Conservation (phyloP, 2,888 invertebrate species). For the Odontothrips loti region DNA sequence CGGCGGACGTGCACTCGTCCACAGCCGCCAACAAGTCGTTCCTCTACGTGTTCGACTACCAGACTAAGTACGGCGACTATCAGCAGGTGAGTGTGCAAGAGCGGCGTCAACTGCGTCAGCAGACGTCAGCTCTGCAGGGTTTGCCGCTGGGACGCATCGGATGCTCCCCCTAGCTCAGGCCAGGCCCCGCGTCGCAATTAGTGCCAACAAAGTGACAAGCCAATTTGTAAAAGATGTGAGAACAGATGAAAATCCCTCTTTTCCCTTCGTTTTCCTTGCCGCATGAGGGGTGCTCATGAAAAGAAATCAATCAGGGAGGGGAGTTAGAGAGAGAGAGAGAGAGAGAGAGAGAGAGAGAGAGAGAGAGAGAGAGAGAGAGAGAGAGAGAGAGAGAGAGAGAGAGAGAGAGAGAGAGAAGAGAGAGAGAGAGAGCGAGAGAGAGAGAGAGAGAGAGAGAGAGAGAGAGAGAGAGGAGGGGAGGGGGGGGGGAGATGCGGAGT, state of each 20-base stretch:
- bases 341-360: constrained; percentile 20
- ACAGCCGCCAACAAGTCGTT: constrained; percentile 57
- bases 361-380: constrained; percentile 23
- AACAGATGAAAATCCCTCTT: too few relatives aligned
- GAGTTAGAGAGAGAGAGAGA: constrained; percentile 28
- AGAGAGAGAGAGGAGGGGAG: constrained; percentile 24
- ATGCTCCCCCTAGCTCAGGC: too few relatives aligned
- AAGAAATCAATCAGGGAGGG: not conserved
- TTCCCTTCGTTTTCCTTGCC: too few relatives aligned
- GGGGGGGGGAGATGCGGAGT: constrained; percentile 18
- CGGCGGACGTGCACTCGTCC: constrained; percentile 62
- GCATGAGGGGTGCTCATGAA: too few relatives aligned
- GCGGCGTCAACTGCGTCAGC: too few relatives aligned
- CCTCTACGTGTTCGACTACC: constrained; percentile 89
- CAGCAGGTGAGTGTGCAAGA: constrained; percentile 61
- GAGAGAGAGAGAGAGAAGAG: constrained; percentile 1
- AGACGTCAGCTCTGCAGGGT: too few relatives aligned
- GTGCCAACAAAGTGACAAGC: too few relatives aligned
- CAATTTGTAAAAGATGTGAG: too few relatives aligned
- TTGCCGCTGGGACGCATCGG: too few relatives aligned
- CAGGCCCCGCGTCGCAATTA: too few relatives aligned
- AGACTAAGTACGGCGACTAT: constrained; percentile 82
- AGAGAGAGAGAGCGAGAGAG: constrained; percentile 29
- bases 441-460: constrained; percentile 30
- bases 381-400: constrained; percentile 27